Evolutionary conservation across 2,113 vertebrate genomes (phyloP).

Genomic region (Notechis scutatus): DNA sequence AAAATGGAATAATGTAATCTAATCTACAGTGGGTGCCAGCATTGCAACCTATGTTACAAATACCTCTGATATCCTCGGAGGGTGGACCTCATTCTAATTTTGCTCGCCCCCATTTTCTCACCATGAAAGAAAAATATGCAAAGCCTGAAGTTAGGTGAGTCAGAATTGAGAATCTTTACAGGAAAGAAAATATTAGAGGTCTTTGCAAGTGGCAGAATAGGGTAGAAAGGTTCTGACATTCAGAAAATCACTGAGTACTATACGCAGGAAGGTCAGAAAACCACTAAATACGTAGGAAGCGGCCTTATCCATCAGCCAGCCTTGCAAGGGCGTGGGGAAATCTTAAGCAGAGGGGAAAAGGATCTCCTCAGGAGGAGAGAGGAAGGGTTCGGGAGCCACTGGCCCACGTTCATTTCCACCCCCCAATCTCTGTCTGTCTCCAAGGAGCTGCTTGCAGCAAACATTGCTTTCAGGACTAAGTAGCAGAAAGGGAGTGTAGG

Average conservation of each 20-base stretch:
- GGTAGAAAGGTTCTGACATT: not conserved
- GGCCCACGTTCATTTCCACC: not conserved
- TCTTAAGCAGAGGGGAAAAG: not conserved
- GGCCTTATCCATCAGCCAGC: not conserved
- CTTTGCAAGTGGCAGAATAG: not conserved
- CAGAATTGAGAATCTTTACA: not conserved
- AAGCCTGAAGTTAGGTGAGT: not conserved
- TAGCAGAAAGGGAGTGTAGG: too few species aligned
- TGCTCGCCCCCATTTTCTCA: not conserved
- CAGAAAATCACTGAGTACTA: not conserved
- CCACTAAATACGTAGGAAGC: not conserved
- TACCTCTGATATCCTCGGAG: too few species aligned
- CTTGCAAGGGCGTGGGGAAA: not conserved
- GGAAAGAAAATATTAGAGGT: not conserved
- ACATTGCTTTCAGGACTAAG: not conserved
- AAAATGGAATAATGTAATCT: not conserved
- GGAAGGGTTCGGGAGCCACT: too few species aligned
- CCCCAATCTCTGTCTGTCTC: not conserved
- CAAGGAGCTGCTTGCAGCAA: not conserved
- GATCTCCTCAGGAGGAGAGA: too few species aligned
- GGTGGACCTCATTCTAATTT: not conserved
- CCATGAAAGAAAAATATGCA: not conserved
- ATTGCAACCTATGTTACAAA: not conserved
- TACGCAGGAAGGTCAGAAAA: not conserved
- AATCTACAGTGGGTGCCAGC: not conserved